These are phyloP conservation scores for Protobothrops flavoviridis DNA, from an alignment of 2,113 vertebrate species.

Conservation along the genomic window DNA sequence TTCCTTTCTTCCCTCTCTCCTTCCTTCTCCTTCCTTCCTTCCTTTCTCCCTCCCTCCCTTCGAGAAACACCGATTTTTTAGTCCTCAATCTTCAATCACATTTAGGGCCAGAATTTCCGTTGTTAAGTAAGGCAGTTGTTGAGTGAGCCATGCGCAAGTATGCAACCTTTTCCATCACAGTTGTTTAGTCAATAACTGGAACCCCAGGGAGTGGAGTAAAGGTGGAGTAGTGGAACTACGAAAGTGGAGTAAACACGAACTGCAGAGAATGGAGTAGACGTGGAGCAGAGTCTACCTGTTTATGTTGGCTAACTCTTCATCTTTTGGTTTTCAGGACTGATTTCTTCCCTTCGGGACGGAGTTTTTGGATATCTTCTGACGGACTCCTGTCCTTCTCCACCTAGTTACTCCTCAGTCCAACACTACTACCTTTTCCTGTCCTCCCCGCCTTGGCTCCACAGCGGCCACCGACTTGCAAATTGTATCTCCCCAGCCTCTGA, in stretches of 20 bases:
- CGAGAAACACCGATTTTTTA: neutral
- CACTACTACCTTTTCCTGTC: neutral
- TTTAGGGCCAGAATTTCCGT: neutral
- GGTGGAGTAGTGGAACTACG: neutral
- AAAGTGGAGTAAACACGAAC: neutral
- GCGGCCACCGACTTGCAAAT: neutral
- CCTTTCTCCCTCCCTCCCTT: accelerated
- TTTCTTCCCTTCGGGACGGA: conserved; percentile 21
- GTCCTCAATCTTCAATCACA: neutral
- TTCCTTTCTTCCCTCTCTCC: neutral
- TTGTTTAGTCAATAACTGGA: neutral
- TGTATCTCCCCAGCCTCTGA: neutral
- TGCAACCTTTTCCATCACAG: neutral
- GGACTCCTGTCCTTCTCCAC: neutral
- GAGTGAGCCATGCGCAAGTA: neutral
- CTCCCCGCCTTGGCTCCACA: neutral
- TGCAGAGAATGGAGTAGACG: neutral
- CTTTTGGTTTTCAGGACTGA: conserved; percentile 49
- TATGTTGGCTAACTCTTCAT: neutral
- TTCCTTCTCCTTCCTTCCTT: accelerated
- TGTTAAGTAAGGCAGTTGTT: neutral
- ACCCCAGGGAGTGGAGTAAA: neutral
- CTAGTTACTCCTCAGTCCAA: neutral
- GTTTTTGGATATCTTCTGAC: conserved; percentile 16
- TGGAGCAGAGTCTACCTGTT: neutral